Evolutionary conservation across 2,888 invertebrate species (phyloP).

Genomic region (Hetaerina titia): DNA sequence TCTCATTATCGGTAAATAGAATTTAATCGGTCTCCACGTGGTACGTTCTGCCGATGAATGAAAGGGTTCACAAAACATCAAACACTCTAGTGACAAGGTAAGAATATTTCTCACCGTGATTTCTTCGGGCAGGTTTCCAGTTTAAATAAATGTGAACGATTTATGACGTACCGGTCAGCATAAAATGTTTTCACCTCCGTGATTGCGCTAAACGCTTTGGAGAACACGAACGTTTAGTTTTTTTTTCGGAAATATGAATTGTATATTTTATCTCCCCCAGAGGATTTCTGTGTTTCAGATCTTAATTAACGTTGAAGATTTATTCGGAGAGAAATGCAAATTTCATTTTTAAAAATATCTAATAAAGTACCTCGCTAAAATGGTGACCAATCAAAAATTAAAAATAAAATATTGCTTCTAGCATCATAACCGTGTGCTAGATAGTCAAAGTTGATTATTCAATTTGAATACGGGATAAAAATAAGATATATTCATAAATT

Average conservation of each 20-base stretch:
- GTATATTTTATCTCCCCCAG: background rate
- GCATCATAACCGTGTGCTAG: no score
- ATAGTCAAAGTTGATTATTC: no score
- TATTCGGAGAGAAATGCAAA: no score
- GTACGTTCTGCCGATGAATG: background rate
- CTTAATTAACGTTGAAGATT: no score
- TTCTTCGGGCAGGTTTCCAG: background rate
- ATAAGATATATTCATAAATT: no score
- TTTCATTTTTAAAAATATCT: no score
- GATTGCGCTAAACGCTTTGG: background rate
- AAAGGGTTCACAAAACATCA: background rate
- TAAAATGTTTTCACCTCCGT: background rate
- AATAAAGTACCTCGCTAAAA: no score
- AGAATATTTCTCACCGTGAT: background rate
- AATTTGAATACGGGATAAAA: no score
- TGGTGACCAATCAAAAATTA: no score
- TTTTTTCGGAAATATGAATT: background rate
- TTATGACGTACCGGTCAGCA: background rate
- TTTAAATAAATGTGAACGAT: conserved; percentile 9
- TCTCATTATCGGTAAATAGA: background rate
- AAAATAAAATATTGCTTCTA: no score
- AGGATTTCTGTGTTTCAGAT: no score
- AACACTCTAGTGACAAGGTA: background rate
- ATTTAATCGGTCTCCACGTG: background rate
- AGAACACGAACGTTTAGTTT: background rate